Base-by-base conservation (phyloP, 30 jellyfish, hydroid and myxozoan species). In the Morbakka virulenta region DNA sequence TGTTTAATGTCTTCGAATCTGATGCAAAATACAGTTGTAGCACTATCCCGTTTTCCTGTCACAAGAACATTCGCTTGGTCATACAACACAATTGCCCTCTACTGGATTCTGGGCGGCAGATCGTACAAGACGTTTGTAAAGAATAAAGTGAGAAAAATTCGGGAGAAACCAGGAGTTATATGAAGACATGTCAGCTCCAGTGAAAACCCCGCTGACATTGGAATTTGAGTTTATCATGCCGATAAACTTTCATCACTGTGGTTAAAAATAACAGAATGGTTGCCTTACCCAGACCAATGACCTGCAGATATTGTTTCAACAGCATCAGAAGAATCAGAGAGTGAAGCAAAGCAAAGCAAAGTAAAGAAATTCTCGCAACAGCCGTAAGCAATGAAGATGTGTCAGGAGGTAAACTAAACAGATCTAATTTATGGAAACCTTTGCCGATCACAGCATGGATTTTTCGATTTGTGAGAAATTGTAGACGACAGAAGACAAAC, bases 81-180 rank as follows among this genome's bases (percentile, higher is more conserved):
- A n/a, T 90, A 74, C 85, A 70, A 89, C 65, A 52, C 94, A 21
- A 80, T 74, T 4, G 94, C 91, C 48, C 62, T 82, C 20, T 72
- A 81, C 75, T 52, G 91, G 93, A 72, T 70, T 24, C 31, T 25
- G 35, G 87, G 86, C 17, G 29, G 33, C 32, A 80, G 81, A 17
- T 23, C 47, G n/a, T 81, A 81, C 51, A 50, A 52, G 32, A 53
- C 52, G 33, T 41, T 41, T 41, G 57, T 41, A 9, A 41, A 41
- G 57, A 41, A 41, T 17, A 9, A 17, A 6, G 57, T 41, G 13
- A 41, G 57, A 9, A 41, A 41, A 41, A 41, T 41, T 17, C 57
- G 17, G 9, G 57, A 41, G 57, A 41, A 41, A 17, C 57, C 9
- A 41, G 57, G 17, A 6, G 17, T 41, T 41, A 41, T 17, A 41